Percentiles rank a stretch among this genome's conserved stretches.
phyloP scores from a whole-genome alignment of 1,140 invertebrate species.

The Drosophila ananassae region DNA sequence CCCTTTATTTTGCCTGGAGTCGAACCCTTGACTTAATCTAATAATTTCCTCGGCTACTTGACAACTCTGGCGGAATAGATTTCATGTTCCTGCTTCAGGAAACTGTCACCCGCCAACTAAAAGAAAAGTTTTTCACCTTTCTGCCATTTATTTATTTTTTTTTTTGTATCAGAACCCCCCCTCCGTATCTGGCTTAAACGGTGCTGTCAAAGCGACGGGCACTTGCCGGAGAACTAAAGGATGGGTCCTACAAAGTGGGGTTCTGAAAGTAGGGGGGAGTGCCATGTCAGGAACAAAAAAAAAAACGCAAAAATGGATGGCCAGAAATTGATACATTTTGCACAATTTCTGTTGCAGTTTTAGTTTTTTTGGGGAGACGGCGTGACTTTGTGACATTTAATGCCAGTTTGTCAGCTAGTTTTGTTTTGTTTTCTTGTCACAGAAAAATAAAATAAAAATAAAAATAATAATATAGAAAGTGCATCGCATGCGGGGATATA shows the following conservation, averaged over 20 bases:
- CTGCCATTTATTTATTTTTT: slow-evolving; percentile 5
- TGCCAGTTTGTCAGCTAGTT: slow-evolving; percentile 68
- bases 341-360: slow-evolving; percentile 56
- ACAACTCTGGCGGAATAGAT: slow-evolving; percentile 9
- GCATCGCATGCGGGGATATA: slow-evolving; percentile 45
- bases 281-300: not conserved
- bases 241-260: not conserved
- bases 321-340: slow-evolving; percentile 76
- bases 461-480: not conserved
- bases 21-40: slow-evolving; percentile 1
- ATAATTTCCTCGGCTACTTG: not conserved
- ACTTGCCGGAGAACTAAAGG: slow-evolving; percentile 45
- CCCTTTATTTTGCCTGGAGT: not conserved
- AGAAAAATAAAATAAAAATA: not conserved
- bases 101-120: slow-evolving; percentile 57
- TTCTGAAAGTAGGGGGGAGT: slow-evolving; percentile 1
- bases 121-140: slow-evolving; percentile 25
- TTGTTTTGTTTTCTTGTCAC: slow-evolving; percentile 17
- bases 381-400: slow-evolving; percentile 80
- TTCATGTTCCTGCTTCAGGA: slow-evolving; percentile 26
- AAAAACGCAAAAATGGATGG: slow-evolving; percentile 40
- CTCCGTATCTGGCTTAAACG: slow-evolving; percentile 50
- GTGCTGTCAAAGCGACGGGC: slow-evolving; percentile 68
- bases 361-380: slow-evolving; percentile 46
- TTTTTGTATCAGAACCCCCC: not conserved